Conservation (phyloP, 1,140 invertebrate species). For the Acromyrmex heyeri region DNA sequence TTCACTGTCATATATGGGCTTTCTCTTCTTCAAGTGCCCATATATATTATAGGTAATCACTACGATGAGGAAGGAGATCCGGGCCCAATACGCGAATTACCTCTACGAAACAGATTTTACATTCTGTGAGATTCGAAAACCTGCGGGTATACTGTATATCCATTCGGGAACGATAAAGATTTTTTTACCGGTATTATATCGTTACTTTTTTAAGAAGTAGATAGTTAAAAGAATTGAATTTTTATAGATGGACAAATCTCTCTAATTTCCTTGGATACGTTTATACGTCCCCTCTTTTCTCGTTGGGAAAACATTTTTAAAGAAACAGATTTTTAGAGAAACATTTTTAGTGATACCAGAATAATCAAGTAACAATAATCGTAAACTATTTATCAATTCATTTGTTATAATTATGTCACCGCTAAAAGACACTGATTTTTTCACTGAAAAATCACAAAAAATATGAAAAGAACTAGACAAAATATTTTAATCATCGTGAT, state of each 20-base stretch:
- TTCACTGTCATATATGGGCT: neutral
- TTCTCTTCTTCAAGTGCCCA: constrained; percentile 44
- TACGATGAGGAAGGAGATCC: constrained; percentile 23
- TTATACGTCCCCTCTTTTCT: neutral
- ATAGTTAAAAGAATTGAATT: neutral
- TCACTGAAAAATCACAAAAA: neutral
- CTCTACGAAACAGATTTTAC: constrained; percentile 31
- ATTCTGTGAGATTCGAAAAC: constrained; percentile 33
- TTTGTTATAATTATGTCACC: constrained; percentile 1
- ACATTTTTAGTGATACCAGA: neutral
- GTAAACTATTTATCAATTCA: constrained; percentile 11
- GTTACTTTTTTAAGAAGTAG: neutral
- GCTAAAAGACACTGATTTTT: neutral
- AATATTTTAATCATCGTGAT: neutral
- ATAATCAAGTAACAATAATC: neutral
- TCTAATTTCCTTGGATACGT: neutral
- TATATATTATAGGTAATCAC: constrained; percentile 39
- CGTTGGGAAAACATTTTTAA: no score
- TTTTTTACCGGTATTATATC: constrained; percentile 16
- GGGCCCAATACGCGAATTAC: constrained; percentile 37
- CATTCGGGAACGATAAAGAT: neutral
- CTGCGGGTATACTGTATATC: constrained; percentile 54
- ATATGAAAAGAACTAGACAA: neutral
- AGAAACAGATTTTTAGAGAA: neutral
- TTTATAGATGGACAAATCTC: neutral